A percentile compares a stretch with the other conserved stretches of the same genome.
Evolutionary conservation across 2,888 invertebrate species (phyloP).

Genomic region (Troides oblongomaculatus): DNA sequence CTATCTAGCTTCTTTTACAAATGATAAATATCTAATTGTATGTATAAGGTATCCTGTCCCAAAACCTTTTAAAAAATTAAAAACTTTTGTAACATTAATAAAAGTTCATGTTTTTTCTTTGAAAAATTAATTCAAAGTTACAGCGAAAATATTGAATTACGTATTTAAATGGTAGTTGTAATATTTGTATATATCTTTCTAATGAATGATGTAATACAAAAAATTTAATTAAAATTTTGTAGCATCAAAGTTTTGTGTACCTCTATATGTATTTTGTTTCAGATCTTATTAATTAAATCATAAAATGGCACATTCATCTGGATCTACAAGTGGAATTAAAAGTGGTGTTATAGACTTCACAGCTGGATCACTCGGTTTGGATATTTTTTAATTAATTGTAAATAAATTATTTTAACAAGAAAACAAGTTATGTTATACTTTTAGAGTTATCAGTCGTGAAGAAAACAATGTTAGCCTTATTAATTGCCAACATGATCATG

Average conservation of each 20-base stretch:
- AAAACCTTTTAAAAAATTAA: too few species aligned
- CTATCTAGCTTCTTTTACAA: neutral
- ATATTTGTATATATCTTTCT: neutral
- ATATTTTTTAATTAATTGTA: neutral
- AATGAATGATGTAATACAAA: neutral
- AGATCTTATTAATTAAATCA: conserved; percentile 13
- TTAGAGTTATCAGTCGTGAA: too few species aligned
- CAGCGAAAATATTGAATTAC: neutral
- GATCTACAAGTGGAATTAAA: conserved; percentile 67
- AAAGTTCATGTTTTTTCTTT: too few species aligned
- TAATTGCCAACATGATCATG: too few species aligned
- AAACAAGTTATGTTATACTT: too few species aligned
- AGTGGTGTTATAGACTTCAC: conserved; percentile 89
- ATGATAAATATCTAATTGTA: neutral
- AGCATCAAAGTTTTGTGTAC: neutral
- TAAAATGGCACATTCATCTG: conserved; percentile 59
- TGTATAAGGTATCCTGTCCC: too few species aligned
- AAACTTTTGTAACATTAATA: too few species aligned
- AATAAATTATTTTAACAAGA: neutral
- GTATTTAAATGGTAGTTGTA: neutral
- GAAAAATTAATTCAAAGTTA: too few species aligned
- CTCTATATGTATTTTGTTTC: conserved; percentile 5
- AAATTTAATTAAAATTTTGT: neutral
- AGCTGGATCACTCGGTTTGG: conserved; percentile 89
- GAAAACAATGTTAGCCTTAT: too few species aligned